A percentile compares a stretch with the other conserved stretches of the same genome.
Conservation (phyloP, 1,140 invertebrate genomes). For the Drosophila grimshawi region DNA sequence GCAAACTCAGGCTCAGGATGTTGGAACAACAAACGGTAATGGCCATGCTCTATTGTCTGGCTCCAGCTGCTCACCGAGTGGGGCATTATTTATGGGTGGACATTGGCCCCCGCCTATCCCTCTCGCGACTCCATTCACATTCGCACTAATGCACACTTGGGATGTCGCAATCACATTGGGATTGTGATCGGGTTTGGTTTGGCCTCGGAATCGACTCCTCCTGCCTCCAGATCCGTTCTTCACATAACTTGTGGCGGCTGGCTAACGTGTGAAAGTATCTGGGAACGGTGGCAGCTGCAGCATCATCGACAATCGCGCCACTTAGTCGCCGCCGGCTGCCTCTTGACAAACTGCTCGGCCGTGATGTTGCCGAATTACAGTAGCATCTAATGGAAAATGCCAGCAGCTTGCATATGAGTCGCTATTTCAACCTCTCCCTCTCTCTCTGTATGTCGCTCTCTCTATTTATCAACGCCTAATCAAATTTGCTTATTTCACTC, state of each 20-base stretch:
- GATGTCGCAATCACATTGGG: constrained; percentile 44
- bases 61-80: constrained; percentile 42
- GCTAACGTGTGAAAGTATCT: constrained; percentile 52
- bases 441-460: no score
- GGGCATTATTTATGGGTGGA: constrained; percentile 46
- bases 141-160: constrained; percentile 53
- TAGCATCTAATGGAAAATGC: constrained; percentile 5
- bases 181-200: background rate
- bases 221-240: background rate
- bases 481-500: constrained; percentile 51
- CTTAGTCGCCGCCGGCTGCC: constrained; percentile 27
- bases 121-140: constrained; percentile 1
- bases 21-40: constrained; percentile 53
- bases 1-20: constrained; percentile 32
- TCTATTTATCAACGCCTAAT: constrained; percentile 19
- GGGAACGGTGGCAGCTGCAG: constrained; percentile 52
- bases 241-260: constrained; percentile 24
- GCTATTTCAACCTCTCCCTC: background rate
- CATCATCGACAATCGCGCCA: constrained; percentile 41
- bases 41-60: constrained; percentile 54
- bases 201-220: background rate
- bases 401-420: background rate
- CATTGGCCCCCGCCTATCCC: constrained; percentile 1
- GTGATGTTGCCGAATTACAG: constrained; percentile 27
- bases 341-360: constrained; percentile 43